phyloP scores from a whole-genome alignment of 2,113 vertebrate species.

The Kryptolebias marmoratus region DNA sequence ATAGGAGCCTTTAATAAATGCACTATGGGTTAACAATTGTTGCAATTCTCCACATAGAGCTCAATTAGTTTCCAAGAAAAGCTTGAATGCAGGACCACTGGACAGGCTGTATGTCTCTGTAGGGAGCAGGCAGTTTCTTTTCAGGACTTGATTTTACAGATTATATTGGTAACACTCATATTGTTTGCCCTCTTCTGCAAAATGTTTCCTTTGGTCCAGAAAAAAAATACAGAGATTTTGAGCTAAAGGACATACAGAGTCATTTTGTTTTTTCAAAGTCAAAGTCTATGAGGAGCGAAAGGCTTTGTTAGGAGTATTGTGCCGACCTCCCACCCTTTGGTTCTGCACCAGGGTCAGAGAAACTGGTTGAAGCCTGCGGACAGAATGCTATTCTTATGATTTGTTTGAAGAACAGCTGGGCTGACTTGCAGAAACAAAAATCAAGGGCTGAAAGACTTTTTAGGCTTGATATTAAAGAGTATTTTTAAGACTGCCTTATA shows the following conservation, averaged over 20 bases:
- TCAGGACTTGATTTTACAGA: neutral
- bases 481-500: conserved; percentile 12
- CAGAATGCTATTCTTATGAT: conserved; percentile 21
- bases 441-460: neutral
- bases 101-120: neutral
- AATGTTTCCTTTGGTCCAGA: conserved; percentile 13
- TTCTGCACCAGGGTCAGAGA: conserved; percentile 43
- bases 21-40: no score
- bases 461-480: neutral
- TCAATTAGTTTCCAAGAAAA: conserved; percentile 6
- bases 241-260: conserved; percentile 21
- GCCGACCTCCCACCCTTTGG: conserved; percentile 41
- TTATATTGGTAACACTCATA: neutral
- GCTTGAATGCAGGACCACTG: neutral
- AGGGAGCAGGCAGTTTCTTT: neutral
- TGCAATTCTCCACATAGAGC: neutral
- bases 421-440: conserved; percentile 11
- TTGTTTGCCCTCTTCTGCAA: conserved; percentile 4
- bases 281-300: conserved; percentile 33
- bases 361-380: conserved; percentile 41
- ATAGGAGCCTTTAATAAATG: no score
- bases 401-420: conserved; percentile 4
- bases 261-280: conserved; percentile 36
- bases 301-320: conserved; percentile 36
- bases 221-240: conserved; percentile 28